These are phyloP conservation scores for Laothoe populi DNA, from an alignment of 2,888 invertebrate species.

Conservation along the genomic window DNA sequence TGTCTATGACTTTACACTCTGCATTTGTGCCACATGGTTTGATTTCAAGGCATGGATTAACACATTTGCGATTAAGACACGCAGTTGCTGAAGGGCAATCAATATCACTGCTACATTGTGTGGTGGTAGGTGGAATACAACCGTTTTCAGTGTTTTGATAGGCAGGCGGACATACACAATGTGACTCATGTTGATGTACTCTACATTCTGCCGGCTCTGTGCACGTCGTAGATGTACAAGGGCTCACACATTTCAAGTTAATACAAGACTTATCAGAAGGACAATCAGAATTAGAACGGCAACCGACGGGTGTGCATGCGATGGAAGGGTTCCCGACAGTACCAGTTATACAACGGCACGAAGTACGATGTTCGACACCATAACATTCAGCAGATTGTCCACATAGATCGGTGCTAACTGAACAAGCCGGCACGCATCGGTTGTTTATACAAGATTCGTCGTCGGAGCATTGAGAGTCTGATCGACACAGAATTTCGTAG, in stretches of 20 bases:
- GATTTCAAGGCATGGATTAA: slow-evolving; percentile 92
- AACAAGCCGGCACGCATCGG: slow-evolving; percentile 92
- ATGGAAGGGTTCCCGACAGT: slow-evolving; percentile 92
- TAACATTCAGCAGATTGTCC: slow-evolving; percentile 92
- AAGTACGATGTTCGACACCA: slow-evolving; percentile 91
- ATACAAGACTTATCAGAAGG: slow-evolving; percentile 92
- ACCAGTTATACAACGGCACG: slow-evolving; percentile 93
- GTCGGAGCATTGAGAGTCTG: slow-evolving; percentile 91
- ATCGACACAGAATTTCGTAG: slow-evolving; percentile 89
- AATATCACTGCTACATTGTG: slow-evolving; percentile 89
- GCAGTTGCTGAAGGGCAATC: slow-evolving; percentile 94
- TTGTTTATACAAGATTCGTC: slow-evolving; percentile 93
- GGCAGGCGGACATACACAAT: slow-evolving; percentile 93
- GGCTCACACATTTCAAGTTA: slow-evolving; percentile 91
- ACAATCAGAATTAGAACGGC: slow-evolving; percentile 92
- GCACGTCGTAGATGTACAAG: slow-evolving; percentile 90
- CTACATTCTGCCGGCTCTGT: slow-evolving; percentile 90
- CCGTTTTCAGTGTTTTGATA: slow-evolving; percentile 87
- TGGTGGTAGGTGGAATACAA: slow-evolving; percentile 85
- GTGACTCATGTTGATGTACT: slow-evolving; percentile 89
- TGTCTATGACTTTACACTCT: slow-evolving; percentile 91
- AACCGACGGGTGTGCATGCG: slow-evolving; percentile 92
- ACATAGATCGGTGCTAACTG: slow-evolving; percentile 88
- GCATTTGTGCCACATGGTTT: slow-evolving; percentile 93
- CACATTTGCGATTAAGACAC: slow-evolving; percentile 92